A percentile compares a stretch with the other conserved stretches of the same genome.
phyloP scores from a whole-genome alignment of 2,797 vertebrate species.

The Centroberyx gerrardi region DNA sequence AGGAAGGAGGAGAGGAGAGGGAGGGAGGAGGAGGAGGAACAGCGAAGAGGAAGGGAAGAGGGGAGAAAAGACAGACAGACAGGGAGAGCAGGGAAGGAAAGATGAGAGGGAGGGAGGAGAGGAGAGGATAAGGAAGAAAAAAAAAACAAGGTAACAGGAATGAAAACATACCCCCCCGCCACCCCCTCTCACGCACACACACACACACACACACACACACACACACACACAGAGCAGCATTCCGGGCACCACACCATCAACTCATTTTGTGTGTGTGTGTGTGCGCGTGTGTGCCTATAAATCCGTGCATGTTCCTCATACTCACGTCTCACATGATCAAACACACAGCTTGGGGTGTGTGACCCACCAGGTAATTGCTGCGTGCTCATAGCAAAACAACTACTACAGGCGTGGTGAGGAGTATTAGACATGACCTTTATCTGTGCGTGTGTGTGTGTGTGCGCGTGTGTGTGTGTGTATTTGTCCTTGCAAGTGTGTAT shows the following conservation, averaged over 20 bases:
- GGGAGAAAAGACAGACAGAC: conserved; percentile 13
- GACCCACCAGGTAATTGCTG: conserved; percentile 53
- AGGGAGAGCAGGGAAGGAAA: conserved; percentile 32
- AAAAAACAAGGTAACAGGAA: conserved; percentile 38
- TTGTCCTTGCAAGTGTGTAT: not conserved
- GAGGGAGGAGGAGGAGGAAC: not conserved
- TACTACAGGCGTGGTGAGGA: conserved; percentile 49
- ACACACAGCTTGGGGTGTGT: conserved; percentile 34
- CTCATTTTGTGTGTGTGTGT: not conserved
- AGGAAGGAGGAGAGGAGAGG: not conserved
- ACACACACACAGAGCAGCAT: not conserved
- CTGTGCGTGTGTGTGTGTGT: conserved; percentile 12
- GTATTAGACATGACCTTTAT: conserved; percentile 53
- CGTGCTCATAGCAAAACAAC: conserved; percentile 42
- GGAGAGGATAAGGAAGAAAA: conserved; percentile 32
- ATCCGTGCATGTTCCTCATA: conserved; percentile 8
- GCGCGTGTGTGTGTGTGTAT: not conserved
- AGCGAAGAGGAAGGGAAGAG: not conserved
- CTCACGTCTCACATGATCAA: conserved; percentile 34
- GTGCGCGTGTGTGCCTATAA: no score
- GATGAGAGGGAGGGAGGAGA: conserved; percentile 32
- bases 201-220: not conserved
- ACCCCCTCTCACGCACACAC: not conserved
- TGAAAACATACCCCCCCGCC: conserved; percentile 41
- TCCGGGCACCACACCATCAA: not conserved